Evolutionary conservation across 2,113 vertebrate genomes (phyloP).

Genomic region (Pelobates fuscus): DNA sequence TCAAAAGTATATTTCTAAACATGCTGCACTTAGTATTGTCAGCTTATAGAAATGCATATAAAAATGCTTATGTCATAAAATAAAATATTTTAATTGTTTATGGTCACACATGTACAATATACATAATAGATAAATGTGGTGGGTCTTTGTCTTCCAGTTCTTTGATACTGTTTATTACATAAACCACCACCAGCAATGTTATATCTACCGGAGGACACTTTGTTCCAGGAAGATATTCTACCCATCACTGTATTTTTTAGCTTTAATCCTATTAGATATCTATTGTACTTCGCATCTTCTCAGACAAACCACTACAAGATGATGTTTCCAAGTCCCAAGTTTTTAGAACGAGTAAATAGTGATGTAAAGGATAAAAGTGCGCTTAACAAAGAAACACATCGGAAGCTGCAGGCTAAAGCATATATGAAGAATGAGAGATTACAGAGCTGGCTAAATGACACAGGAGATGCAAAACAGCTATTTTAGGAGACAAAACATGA

Average conservation of each 20-base stretch:
- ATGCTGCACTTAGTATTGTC: too few species aligned
- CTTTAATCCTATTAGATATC: background rate
- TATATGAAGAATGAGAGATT: conserved; percentile 7
- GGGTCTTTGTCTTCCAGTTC: too few species aligned
- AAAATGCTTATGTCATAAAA: too few species aligned
- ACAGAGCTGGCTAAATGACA: conserved; percentile 14
- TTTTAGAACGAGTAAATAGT: background rate
- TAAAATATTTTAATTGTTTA: too few species aligned
- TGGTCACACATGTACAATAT: too few species aligned
- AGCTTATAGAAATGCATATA: too few species aligned
- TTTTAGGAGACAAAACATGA: conserved; percentile 28
- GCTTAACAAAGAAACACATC: background rate
- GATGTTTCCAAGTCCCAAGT: background rate
- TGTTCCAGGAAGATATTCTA: too few species aligned
- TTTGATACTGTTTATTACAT: too few species aligned
- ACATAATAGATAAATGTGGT: too few species aligned
- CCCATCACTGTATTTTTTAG: background rate
- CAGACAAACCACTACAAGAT: background rate
- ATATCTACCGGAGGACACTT: too few species aligned
- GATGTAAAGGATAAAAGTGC: background rate
- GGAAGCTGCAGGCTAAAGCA: background rate
- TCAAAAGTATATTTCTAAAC: too few species aligned
- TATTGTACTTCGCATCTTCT: background rate
- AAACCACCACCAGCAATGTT: too few species aligned
- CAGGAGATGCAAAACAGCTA: conserved; percentile 32